Conservation (phyloP, 2,113 vertebrate genomes). For the Diadophis punctatus region DNA sequence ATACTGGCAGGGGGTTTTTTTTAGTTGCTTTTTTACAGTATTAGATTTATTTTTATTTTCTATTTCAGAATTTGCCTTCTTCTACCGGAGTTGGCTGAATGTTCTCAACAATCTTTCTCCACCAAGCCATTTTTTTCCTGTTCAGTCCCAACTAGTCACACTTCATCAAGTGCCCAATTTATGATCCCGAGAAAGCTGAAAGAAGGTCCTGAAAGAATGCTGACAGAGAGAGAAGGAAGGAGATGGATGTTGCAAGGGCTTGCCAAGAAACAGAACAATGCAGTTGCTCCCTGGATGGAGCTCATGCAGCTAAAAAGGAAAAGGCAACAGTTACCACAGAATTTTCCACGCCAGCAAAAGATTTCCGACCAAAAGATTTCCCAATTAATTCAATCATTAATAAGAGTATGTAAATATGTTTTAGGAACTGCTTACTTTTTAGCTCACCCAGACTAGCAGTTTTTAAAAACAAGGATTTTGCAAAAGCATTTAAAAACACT, state of each 20-base stretch:
- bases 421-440: constrained; percentile 19
- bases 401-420: constrained; percentile 27
- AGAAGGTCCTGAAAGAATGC: constrained; percentile 38
- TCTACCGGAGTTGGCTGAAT: neutral
- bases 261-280: constrained; percentile 45
- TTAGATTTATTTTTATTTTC: neutral
- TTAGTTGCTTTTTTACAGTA: neutral
- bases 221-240: constrained; percentile 13
- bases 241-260: constrained; percentile 24
- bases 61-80: neutral
- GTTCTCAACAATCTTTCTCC: neutral
- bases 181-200: neutral
- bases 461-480: constrained; percentile 47
- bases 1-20: neutral
- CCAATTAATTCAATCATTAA: neutral
- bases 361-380: constrained; percentile 36
- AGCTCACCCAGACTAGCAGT: constrained; percentile 43
- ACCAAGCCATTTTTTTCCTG: neutral
- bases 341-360: constrained; percentile 45
- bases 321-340: constrained; percentile 24
- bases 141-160: neutral
- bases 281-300: constrained; percentile 26
- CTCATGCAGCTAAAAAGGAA: constrained; percentile 33
- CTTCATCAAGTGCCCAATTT: neutral
- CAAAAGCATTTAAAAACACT: constrained; percentile 46